Evolutionary conservation across 2,888 invertebrate species (phyloP).

Genomic region (Phymatocera aterrima): DNA sequence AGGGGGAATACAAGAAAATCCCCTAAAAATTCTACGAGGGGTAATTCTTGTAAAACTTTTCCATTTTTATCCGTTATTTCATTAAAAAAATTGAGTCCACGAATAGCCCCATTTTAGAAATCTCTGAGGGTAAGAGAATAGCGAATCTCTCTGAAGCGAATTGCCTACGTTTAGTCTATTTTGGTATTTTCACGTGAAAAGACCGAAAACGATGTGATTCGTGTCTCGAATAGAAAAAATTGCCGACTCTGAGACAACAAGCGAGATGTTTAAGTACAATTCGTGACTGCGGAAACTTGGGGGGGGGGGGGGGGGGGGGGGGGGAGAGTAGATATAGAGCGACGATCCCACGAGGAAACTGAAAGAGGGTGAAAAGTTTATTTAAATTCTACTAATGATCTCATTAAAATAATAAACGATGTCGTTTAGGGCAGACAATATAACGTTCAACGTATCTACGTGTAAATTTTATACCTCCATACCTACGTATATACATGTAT

Average conservation of each 20-base stretch:
- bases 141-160: neutral
- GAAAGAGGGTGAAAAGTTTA: slow-evolving; percentile 57
- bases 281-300: no score
- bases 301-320: slow-evolving; percentile 19
- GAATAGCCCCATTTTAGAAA: no score
- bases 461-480: no score
- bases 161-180: neutral
- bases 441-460: slow-evolving; percentile 47
- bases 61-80: no score
- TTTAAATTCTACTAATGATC: slow-evolving; percentile 68
- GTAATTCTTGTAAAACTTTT: no score
- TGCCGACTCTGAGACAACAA: slow-evolving; percentile 3
- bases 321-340: neutral
- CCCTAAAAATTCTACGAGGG: no score
- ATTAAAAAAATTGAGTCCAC: no score
- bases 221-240: neutral
- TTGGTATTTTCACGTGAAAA: neutral
- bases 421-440: slow-evolving; percentile 60
- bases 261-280: slow-evolving; percentile 5
- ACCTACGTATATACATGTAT: neutral
- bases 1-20: neutral
- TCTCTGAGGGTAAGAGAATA: no score
- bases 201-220: neutral
- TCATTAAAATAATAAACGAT: slow-evolving; percentile 69
- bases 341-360: neutral